A percentile compares a stretch with the other conserved stretches of the same genome.
Evolutionary conservation across 2,113 vertebrate genomes (phyloP).

Genomic region (Maccullochella peelii): DNA sequence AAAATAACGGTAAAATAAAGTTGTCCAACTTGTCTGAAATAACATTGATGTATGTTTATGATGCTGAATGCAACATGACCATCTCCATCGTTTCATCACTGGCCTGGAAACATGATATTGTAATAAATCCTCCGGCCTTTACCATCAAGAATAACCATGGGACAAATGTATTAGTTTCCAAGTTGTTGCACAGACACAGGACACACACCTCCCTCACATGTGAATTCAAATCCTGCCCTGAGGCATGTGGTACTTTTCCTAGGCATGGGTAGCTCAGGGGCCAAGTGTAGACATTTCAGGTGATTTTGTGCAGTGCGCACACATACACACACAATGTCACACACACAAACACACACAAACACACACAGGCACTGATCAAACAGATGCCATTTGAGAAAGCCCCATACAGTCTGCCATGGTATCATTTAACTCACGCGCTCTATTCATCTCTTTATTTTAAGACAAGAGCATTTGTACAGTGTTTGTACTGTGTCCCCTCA

Average conservation of each 20-base stretch:
- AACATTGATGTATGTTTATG: conserved; percentile 18
- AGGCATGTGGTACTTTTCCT: conserved; percentile 27
- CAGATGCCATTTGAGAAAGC: conserved; percentile 74
- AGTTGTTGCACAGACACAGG: conserved; percentile 3
- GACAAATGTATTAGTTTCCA: conserved; percentile 59
- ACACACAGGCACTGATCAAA: conserved; percentile 63
- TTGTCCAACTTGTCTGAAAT: conserved; percentile 1
- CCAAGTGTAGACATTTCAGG: conserved; percentile 53
- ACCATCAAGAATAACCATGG: conserved; percentile 52
- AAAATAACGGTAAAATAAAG: not conserved
- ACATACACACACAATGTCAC: not conserved
- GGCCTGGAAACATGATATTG: conserved; percentile 46
- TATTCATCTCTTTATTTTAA: conserved; percentile 83
- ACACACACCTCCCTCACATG: conserved; percentile 24
- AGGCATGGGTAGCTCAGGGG: conserved; percentile 3
- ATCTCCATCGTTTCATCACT: conserved; percentile 34
- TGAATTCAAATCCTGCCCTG: conserved; percentile 17
- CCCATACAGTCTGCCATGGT: conserved; percentile 66
- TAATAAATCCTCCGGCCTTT: conserved; percentile 49
- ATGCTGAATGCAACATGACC: conserved; percentile 42
- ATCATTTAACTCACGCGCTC: conserved; percentile 65
- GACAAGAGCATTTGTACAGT: conserved; percentile 77
- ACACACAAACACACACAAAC: not conserved
- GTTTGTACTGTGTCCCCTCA: conserved; percentile 78
- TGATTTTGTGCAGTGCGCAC: conserved; percentile 22